Base-by-base conservation (phyloP, 2,797 vertebrate species). In the Psittacula echo region DNA sequence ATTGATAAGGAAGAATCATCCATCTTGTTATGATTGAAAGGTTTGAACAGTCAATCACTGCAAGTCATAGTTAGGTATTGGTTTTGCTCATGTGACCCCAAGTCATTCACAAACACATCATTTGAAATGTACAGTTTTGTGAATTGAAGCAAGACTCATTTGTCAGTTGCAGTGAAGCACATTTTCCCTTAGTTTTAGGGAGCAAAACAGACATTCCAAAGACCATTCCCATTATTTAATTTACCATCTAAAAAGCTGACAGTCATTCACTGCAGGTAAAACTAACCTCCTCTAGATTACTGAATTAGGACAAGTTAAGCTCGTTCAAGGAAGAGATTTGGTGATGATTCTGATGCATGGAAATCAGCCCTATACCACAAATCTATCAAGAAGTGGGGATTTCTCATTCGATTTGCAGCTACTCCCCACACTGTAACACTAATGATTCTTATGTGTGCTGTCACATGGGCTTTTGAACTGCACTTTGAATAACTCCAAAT, bases 381-480 rank as follows among this genome's bases (percentile, higher is more conserved):
- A 34, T 34, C 34, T 19, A 10, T 10, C 12, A 4, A 19, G 19
- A 56, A 41, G 6, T 0, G 3, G 11, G 17, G 3, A 29, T 58
- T 81, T 70, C 50, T 65, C 23, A 6, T 22, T 7, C 27, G 23
- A 47, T 34, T 47, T 51, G 37, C 60, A 44, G 16, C 45, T 48
- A 42, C 39, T 15, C 17, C 41, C 47, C 47, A n/a, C 4, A 4
- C 32, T 6, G 1, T 10, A 17, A 21, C 70, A 20, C 70, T 61
- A 3, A 26, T 0, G 0, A 11, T 60, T 60, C 15, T 14, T 9
- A 16, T 0, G 0, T 1, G 8, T 32, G 22, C 50, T 53, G 16
- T 6, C 44, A 20, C 30, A 29, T 21, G 20, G 16, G 10, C 50
- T 70, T 61, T 71, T 74, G 37, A 74, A 10, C 17, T n/a, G 27